Base-by-base conservation (phyloP, 2,797 vertebrate species). In the Percopsis omiscomaycus region DNA sequence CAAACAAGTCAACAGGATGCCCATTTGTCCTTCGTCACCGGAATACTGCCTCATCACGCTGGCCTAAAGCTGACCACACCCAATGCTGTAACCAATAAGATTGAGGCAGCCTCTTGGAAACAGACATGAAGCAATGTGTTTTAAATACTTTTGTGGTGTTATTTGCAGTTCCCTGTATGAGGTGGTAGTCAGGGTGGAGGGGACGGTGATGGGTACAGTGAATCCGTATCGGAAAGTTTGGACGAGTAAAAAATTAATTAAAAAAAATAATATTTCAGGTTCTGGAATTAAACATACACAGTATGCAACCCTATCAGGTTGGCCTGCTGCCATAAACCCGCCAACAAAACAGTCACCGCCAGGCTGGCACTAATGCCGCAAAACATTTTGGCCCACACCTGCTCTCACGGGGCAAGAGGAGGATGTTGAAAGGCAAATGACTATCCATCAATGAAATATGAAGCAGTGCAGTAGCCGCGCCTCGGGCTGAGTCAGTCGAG, bases 1-100 rank as follows among this genome's bases (percentile, higher is more conserved):
- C 85, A 89, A 82, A 85, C n/a, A 66, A 46, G 59, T 57, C 55
- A 53, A 66, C 58, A 77, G 55, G 54, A 50, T 13, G 29, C 28
- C 54, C n/a, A 62, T 61, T 32, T 53, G 66, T 58, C 61, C 53
- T 30, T 55, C 44, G 58, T 59, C 27, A 68, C 56, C 49, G 47
- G 54, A 71, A 76, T 44, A 49, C 57, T 51, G 44, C 22, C 58
- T n/a, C 49, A 75, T 82, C 54, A 54, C 62, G 42, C 29, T 0
- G 62, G 83, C 79, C 80, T 69, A 71, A 75, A 66, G 13, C 45
- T 50, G 10, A 69, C 30, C 30, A 63, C 69, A 69, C 84, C 67
- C 60, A 46, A 13, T 5, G 5, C 55, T 4, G 12, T 3, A 27
- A 13, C 42, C 42, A 45, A 58, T 46, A 42, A 13, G 44, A 12